Evolutionary conservation across 2,113 vertebrate genomes (phyloP), one percentile per base, ranked within the genome.

Genomic region (Xenopus borealis): DNA sequence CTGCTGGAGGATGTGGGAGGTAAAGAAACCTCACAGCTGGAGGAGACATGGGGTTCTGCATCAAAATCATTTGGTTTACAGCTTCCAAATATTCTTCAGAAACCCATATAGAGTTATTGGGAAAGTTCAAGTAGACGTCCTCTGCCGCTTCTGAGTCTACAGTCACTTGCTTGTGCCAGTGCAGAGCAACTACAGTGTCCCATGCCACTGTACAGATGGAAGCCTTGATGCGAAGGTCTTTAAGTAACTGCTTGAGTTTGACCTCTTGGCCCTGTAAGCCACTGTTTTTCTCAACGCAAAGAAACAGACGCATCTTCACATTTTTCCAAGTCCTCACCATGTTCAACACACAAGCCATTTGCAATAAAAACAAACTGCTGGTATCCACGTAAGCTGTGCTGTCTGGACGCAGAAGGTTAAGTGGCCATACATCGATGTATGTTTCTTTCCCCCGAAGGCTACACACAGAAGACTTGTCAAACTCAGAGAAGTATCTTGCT

Each of bases 361-460:
- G 95, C n/a, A 97, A 88, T 66, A 96, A 87, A 84, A 97, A 96
- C 13, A 97, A 88, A 23, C 94, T 95, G 89, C 94, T 94, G 33
- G 95, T 95, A 70, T 96, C 94, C 0, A 96, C 94, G 0, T 97
- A 96, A 81, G 88, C 92, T 20, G 88, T 86, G 23, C 94, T 94
- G 87, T 96, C 94, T 0, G 95, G 95, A 0, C 94, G 93, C 62
- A 96, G 80, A 23, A 95, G 89, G 83, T 95, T 96, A 55, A 95
- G 84, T 0, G 95, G 94, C 95, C 95, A 96, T 10, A 96, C 94
- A 2, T 97, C 95, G 5, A 96, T 94, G 58, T 86, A 83, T 3
- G 94, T 52, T 0, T 82, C 64, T 2, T 79, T 79, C 2, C 69
- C 69, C 0, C 79, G 80, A 10, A 85, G 79, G 3, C 81, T 85